phyloP scores from a whole-genome alignment of 64 coral and sea anemone species.

The Platygyra sinensis region DNA sequence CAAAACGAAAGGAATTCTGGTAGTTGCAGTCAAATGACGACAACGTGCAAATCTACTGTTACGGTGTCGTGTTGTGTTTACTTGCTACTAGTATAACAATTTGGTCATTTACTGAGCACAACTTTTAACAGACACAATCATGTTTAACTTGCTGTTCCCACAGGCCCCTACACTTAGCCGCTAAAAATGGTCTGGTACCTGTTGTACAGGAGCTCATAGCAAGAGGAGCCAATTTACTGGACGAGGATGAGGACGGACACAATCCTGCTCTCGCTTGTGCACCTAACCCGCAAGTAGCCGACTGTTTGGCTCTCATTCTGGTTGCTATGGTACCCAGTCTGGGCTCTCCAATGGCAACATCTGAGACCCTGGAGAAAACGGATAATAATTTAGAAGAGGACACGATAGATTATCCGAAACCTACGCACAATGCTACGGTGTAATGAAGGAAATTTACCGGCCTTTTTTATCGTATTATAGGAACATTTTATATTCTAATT shows the following conservation, averaged over 20 bases:
- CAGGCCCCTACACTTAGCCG: constrained; percentile 89
- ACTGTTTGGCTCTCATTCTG: constrained; percentile 89
- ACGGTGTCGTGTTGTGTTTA: too few relatives aligned
- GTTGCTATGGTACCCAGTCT: constrained; percentile 77
- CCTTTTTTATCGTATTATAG: constrained; percentile 34
- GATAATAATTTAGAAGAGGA: constrained; percentile 24
- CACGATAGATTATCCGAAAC: not conserved
- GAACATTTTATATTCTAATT: constrained; percentile 45
- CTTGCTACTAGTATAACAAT: too few relatives aligned
- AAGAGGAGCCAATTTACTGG: constrained; percentile 83
- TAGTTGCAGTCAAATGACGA: too few relatives aligned
- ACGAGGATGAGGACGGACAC: constrained; percentile 94
- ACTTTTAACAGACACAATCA: too few relatives aligned
- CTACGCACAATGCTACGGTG: constrained; percentile 18
- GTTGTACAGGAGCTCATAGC: constrained; percentile 94
- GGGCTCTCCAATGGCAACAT: constrained; percentile 25
- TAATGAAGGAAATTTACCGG: not conserved
- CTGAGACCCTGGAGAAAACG: constrained; percentile 7
- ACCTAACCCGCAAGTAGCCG: constrained; percentile 92
- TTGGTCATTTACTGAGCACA: not conserved
- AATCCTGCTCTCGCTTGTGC: constrained; percentile 94
- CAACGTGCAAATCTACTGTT: too few relatives aligned
- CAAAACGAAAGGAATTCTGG: too few relatives aligned
- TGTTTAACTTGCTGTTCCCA: not conserved
- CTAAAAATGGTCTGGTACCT: constrained; percentile 82